These are phyloP conservation scores for Dysmachus trigonus DNA, from an alignment of 2,888 invertebrate species.

Conservation along the genomic window DNA sequence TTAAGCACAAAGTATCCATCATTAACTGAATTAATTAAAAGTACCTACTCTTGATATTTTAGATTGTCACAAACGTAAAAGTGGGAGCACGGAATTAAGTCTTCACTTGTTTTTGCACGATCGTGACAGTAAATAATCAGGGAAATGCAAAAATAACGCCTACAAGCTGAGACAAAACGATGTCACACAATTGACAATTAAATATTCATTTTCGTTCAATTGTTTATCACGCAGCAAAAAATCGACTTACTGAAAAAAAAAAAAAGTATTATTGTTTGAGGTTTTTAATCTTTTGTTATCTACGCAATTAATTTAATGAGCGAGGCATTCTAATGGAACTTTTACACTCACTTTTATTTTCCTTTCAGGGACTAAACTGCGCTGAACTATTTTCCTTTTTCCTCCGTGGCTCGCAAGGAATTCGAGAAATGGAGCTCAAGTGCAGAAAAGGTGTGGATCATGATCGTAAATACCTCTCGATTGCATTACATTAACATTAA, in stretches of 20 bases:
- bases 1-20: too few species aligned
- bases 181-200: background rate
- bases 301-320: background rate
- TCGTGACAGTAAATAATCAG: background rate
- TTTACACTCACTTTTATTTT: background rate
- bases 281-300: background rate
- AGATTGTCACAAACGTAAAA: background rate
- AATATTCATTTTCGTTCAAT: background rate
- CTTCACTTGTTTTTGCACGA: background rate
- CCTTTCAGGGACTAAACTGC: background rate
- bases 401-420: background rate
- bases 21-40: too few species aligned
- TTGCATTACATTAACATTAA: background rate
- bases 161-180: background rate
- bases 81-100: background rate
- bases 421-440: background rate
- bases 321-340: background rate
- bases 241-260: background rate
- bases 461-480: background rate
- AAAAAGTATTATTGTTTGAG: background rate
- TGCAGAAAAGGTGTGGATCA: background rate
- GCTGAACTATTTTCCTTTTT: background rate
- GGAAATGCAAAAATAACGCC: background rate
- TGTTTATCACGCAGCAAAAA: background rate
- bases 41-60: background rate